These are phyloP conservation scores for Rhinichthys klamathensis DNA, from an alignment of 2,113 vertebrate genomes.

Conservation along the genomic window DNA sequence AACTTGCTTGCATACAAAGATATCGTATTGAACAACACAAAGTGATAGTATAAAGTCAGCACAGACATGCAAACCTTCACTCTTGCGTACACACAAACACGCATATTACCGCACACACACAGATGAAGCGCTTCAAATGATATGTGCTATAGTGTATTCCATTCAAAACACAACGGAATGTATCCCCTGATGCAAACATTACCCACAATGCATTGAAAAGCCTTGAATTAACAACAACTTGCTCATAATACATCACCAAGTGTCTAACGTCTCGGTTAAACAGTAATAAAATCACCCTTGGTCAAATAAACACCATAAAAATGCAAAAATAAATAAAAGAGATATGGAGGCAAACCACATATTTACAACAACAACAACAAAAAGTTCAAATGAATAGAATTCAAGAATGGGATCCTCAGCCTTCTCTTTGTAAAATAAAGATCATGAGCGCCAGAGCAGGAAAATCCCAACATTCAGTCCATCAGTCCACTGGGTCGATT, in stretches of 20 bases:
- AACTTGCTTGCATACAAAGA: slow-evolving; percentile 64
- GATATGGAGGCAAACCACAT: slow-evolving; percentile 53
- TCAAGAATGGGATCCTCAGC: slow-evolving; percentile 63
- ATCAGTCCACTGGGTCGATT: slow-evolving; percentile 47
- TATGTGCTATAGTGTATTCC: slow-evolving; percentile 69
- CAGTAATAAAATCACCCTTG: slow-evolving; percentile 25
- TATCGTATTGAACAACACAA: slow-evolving; percentile 67
- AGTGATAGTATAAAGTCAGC: slow-evolving; percentile 74
- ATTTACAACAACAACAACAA: slow-evolving; percentile 64
- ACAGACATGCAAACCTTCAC: slow-evolving; percentile 47
- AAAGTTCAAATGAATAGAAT: slow-evolving; percentile 53
- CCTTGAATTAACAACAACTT: slow-evolving; percentile 12
- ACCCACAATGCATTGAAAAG: slow-evolving; percentile 44
- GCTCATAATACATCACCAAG: slow-evolving; percentile 30
- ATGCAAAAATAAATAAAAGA: slow-evolving; percentile 63
- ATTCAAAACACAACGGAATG: slow-evolving; percentile 62
- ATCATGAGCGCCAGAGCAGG: slow-evolving; percentile 61
- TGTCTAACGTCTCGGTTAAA: slow-evolving; percentile 35
- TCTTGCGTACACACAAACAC: slow-evolving; percentile 60
- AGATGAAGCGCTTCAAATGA: slow-evolving; percentile 62
- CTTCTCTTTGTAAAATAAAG: slow-evolving; percentile 66
- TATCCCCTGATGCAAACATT: slow-evolving; percentile 48
- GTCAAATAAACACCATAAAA: slow-evolving; percentile 49
- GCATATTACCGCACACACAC: slow-evolving; percentile 49
- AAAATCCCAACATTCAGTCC: slow-evolving; percentile 55